phyloP scores from a whole-genome alignment of 23 tunicate genomes.

The Trididemnum clinides region DNA sequence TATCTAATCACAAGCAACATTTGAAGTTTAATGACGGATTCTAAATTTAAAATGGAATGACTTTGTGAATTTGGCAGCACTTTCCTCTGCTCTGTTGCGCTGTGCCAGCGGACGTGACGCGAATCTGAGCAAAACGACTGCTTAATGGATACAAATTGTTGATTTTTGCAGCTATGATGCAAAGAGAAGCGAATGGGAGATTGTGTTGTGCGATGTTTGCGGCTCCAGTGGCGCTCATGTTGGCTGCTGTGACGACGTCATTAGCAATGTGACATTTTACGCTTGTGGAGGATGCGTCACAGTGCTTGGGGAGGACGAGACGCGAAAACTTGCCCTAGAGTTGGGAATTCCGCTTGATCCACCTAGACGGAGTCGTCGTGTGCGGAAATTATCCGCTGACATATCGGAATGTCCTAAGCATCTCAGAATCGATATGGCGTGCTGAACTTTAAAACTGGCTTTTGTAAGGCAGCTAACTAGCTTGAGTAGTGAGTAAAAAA shows the following conservation, averaged over 20 bases:
- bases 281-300: constrained; percentile 19
- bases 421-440: constrained; percentile 8
- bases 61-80: too few relatives aligned
- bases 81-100: too few relatives aligned
- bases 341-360: constrained; percentile 15
- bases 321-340: constrained; percentile 30
- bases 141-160: too few relatives aligned
- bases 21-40: too few relatives aligned
- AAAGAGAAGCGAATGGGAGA: constrained; percentile 56
- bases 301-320: constrained; percentile 39
- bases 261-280: constrained; percentile 28
- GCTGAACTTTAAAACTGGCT: constrained; percentile 9
- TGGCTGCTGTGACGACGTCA: constrained; percentile 48
- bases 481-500: too few relatives aligned
- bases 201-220: constrained; percentile 75
- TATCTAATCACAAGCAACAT: too few relatives aligned
- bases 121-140: too few relatives aligned
- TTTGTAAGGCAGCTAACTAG: too few relatives aligned
- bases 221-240: constrained; percentile 80
- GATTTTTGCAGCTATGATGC: constrained; percentile 54
- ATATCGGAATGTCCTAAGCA: not conserved
- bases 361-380: not conserved
- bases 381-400: not conserved
- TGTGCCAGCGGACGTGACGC: too few relatives aligned
- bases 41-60: too few relatives aligned